Base-by-base conservation (phyloP, 1,140 invertebrate species). In the Maconellicoccus hirsutus region DNA sequence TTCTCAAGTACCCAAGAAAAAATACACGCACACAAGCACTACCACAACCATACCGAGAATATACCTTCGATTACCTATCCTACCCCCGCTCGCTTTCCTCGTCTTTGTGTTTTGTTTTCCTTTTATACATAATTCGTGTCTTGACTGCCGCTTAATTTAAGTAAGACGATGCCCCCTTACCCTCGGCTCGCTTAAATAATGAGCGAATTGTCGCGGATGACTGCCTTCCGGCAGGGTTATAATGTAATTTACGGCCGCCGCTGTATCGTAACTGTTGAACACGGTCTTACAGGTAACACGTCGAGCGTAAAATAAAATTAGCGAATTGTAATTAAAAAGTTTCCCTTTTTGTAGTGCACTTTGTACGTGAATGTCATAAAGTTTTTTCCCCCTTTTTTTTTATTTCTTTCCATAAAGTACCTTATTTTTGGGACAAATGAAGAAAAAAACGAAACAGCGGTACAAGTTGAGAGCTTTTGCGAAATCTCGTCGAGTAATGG, bases 271-370 rank as follows among this genome's bases (percentile, higher is more conserved):
- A 52, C 42, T 52, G 42, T 52, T 52, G 12, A 19, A 52, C 42
- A 16, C n/a, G 29, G 29, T 33, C 29, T 33, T 33, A 3, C 42
- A 52, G 42, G 42, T 52, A 52, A 16, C n/a, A 16, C 42, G 42
- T 52, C 10, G 42, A 52, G 42, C 42, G 42, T 52, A 52, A 52
- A 52, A 52, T 52, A 16, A 52, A 52, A 52, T 52, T 52, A 52
- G 42, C 42, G 42, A 52, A 52, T 52, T 52, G 42, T 52, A 52
- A 52, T 52, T 52, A 52, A 52, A 52, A 52, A 52, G 42, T 52
- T 52, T 52, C n/a, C n/a, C 42, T 66, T 66, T 66, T 23, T 61
- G 59, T 66, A 33, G 12, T 33, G 29, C 4, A 33, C 29, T 33
- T 33, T 33, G 3, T 33, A 12, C 12, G 29, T 33, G 29, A 3